These are phyloP conservation scores for Lycocorax pyrrhopterus DNA, from an alignment of 2,113 vertebrate genomes.

Conservation along the genomic window DNA sequence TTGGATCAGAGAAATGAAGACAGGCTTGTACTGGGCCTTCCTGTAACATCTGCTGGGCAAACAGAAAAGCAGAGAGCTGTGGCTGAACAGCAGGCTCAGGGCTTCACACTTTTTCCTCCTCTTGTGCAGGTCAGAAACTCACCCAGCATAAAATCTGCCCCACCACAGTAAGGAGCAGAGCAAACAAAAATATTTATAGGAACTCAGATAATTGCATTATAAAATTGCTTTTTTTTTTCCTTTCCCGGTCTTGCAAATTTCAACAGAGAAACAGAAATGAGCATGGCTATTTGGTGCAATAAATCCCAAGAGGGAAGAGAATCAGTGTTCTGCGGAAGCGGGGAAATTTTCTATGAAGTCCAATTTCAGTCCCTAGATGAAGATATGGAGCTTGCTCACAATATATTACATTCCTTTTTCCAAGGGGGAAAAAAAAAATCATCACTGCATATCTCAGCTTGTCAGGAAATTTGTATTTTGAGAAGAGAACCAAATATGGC, in stretches of 20 bases:
- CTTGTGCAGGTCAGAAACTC: neutral
- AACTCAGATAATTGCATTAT: neutral
- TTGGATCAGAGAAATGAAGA: neutral
- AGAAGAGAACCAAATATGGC: slow-evolving; percentile 36
- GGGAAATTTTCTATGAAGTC: neutral
- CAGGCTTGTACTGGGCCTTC: neutral
- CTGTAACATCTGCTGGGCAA: neutral
- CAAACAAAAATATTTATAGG: neutral
- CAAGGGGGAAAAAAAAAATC: neutral
- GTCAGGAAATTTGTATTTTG: slow-evolving; percentile 1
- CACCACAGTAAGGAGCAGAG: neutral
- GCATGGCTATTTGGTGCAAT: neutral
- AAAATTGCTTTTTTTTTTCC: neutral
- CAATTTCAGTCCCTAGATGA: neutral
- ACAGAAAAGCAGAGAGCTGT: neutral
- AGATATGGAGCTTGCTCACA: neutral
- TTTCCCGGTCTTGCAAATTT: neutral
- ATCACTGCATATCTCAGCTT: neutral
- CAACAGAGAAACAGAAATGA: neutral
- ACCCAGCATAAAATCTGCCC: neutral
- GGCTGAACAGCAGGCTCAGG: neutral
- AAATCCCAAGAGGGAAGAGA: neutral
- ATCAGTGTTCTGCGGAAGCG: neutral
- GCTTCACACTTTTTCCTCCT: neutral
- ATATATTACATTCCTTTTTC: neutral